phyloP scores from a whole-genome alignment of 2,888 invertebrate species.

The Alcis repandata region DNA sequence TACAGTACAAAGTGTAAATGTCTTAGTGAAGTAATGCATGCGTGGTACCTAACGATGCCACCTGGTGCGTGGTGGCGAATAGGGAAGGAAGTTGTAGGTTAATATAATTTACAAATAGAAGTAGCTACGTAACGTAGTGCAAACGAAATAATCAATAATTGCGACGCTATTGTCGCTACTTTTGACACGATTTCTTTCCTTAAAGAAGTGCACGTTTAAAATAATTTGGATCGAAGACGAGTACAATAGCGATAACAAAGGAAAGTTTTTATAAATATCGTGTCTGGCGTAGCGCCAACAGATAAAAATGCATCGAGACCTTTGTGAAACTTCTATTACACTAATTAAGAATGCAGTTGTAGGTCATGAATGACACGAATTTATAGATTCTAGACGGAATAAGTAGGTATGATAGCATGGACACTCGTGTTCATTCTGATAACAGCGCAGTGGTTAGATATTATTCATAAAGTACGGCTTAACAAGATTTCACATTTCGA shows the following conservation, averaged over 20 bases:
- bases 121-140: neutral
- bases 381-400: neutral
- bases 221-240: conserved; percentile 18
- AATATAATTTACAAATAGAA: neutral
- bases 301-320: conserved; percentile 29
- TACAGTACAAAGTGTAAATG: too few species aligned
- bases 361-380: neutral
- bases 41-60: too few species aligned
- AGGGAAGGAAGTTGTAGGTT: too few species aligned
- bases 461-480: too few species aligned
- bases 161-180: neutral
- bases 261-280: conserved; percentile 57
- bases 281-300: conserved; percentile 55
- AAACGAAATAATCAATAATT: too few species aligned
- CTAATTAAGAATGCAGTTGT: neutral
- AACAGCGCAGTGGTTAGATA: too few species aligned
- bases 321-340: neutral
- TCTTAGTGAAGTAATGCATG: too few species aligned
- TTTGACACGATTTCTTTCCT: neutral
- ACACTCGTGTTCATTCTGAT: too few species aligned
- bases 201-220: neutral
- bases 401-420: too few species aligned
- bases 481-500: too few species aligned
- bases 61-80: too few species aligned
- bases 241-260: conserved; percentile 51